Base-by-base conservation (phyloP, 2,113 vertebrate species). In the Illadopsis cleaveri region DNA sequence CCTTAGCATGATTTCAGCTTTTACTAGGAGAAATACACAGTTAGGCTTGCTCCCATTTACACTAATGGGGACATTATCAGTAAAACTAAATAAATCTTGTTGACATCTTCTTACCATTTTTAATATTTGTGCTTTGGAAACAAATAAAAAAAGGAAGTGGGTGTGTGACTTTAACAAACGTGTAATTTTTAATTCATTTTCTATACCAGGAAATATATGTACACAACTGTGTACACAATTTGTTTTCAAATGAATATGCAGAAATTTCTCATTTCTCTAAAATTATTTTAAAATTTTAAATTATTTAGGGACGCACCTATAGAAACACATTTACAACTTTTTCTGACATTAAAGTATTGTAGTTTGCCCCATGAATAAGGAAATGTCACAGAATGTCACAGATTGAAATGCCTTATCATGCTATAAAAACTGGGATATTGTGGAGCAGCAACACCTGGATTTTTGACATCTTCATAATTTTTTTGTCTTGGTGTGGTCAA, bases 1-100 rank as follows among this genome's bases (percentile, higher is more conserved):
- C 82, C 56, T 94, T 87, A 66, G 76, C 9, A 4, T 38, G 57
- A 72, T 89, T 96, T 94, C 91, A 90, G 82, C 82, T 95, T 90
- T 94, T 86, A 89, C 75, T 28, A 79, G 84, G 50, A 87, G 92
- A 92, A 96, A 86, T 56, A 69, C 2, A 44, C 20, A 82, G 66
- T 86, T 50, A 86, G 77, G 13, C n/a, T 57, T 54, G 40, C 23
- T 85, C 62, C 45, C 11, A 30, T 30, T 78, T 54, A 72, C 30
- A 31, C 28, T 18, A 22, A 25, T 3, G 3, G 30, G 47, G 42
- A 89, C 53, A 76, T 75, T 53, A 82, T 8, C 57, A 57, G 28
- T 42, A 72, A 68, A 15, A 51, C 5, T 7, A 57, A 66, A 75
- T 35, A 51, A 45, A 44, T 71, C 72, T 87, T 65, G 87, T 44